A percentile compares a stretch with the other conserved stretches of the same genome.
These are phyloP conservation scores for Euphonia xanthogaster DNA, from an alignment of 2,797 vertebrate genomes.

Conservation along the genomic window DNA sequence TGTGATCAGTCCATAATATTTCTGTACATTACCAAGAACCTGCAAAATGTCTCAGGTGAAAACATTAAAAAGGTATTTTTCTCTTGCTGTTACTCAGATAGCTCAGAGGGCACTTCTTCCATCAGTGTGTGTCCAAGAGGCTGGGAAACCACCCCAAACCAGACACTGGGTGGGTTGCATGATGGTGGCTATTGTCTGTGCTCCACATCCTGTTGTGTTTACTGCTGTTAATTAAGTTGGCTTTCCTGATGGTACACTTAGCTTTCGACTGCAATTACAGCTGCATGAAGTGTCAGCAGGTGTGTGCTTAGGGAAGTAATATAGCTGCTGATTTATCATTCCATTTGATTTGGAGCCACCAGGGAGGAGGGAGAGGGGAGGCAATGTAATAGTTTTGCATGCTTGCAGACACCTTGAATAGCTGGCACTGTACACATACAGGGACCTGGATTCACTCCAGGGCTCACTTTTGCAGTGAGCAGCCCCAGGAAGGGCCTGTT, in stretches of 20 bases:
- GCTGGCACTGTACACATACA: background rate
- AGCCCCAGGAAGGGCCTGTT: background rate
- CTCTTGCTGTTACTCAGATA: background rate
- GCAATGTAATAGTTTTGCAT: background rate
- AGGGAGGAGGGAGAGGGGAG: background rate
- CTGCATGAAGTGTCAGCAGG: slow-evolving; percentile 41
- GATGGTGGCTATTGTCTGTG: background rate
- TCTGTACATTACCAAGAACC: background rate
- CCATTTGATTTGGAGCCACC: slow-evolving; percentile 7
- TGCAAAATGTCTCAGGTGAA: background rate
- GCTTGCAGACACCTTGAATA: background rate
- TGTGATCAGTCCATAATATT: background rate
- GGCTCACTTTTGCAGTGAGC: background rate
- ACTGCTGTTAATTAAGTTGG: slow-evolving; percentile 39
- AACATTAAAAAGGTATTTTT: background rate
- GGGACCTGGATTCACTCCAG: background rate
- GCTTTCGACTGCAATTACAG: slow-evolving; percentile 23
- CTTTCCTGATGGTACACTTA: background rate
- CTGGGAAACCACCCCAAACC: background rate
- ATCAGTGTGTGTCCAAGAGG: background rate
- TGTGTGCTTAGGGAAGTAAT: background rate
- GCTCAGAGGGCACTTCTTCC: background rate
- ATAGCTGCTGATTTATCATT: slow-evolving; percentile 1
- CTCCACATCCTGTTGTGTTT: slow-evolving; percentile 8
- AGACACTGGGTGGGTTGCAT: background rate